Base-by-base conservation (phyloP, 2,888 invertebrate genomes). In the Drosophila suboccidentalis region DNA sequence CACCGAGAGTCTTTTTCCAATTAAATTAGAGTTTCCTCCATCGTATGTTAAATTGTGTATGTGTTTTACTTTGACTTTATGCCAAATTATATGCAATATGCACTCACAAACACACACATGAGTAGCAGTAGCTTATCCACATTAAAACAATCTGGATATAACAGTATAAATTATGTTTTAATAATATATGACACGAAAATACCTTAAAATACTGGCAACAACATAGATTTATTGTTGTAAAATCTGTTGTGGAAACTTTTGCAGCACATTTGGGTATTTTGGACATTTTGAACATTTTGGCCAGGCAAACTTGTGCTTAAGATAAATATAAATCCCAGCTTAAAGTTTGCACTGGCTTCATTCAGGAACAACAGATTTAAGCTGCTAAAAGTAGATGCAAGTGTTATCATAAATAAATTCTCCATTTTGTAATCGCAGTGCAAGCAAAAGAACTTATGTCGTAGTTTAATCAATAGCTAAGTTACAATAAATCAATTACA, bases 1-100 rank as follows among this genome's bases (percentile, higher is more conserved):
- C 68, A 73, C 55, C 53, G 58, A 65, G 62, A 74, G 46, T 50
- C 19, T 74, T 65, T 65, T 22, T 44, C 17, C 70, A 73, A 73
- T 73, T 73, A 51, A 53, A 64, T 69, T 43, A 51, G 13, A 68
- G 15, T 38, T 49, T 46, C 13, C 41, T 22, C 2, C 34, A 36
- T 4, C 13, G 17, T 9, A 19, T 54, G 36, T 26, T 19, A 19
- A 19, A 3, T 19, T 19, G 3, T 50, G 13, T 29, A 15, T 26
- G 32, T 43, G 26, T 51, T 22, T 41, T 29, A 32, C 15, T 49
- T 41, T 67, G 47, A 61, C 57, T 34, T 61, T 10, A 26, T 19
- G 57, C 34, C 17, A 53, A 36, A 53, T 53, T 36, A 53, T 26
- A 8, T 72, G 65, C 65, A 55, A 34, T 38, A 8, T 38, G 38